Evolutionary conservation across 1,140 invertebrate species (phyloP).

Genomic region (Drosophila tristis): DNA sequence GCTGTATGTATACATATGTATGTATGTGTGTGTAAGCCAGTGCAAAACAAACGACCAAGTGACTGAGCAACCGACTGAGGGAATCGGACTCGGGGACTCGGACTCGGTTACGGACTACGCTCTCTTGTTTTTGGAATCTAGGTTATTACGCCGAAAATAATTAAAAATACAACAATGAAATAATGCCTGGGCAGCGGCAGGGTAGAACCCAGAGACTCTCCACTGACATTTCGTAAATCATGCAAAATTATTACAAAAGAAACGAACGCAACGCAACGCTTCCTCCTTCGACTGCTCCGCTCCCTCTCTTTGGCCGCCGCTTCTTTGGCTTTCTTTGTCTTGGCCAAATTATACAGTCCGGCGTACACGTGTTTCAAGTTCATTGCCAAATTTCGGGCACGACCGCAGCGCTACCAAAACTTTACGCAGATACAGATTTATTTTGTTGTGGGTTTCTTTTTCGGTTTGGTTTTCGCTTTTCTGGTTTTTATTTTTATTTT

Average conservation of each 20-base stretch:
- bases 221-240: conserved; percentile 51
- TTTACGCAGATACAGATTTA: conserved; percentile 23
- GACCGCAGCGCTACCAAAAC: conserved; percentile 9
- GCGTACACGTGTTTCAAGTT: conserved; percentile 77
- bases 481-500: conserved; percentile 14
- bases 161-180: conserved; percentile 62
- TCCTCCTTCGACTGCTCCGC: not conserved
- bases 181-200: conserved; percentile 11
- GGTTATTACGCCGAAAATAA: conserved; percentile 80
- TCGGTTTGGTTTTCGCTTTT: conserved; percentile 57
- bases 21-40: not conserved
- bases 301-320: not conserved
- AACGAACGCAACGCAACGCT: conserved; percentile 3
- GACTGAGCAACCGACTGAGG: conserved; percentile 22
- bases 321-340: conserved; percentile 43
- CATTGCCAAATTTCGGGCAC: conserved; percentile 70
- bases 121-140: conserved; percentile 59
- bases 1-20: too few relatives aligned
- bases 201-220: not conserved
- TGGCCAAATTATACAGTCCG: conserved; percentile 73
- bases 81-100: conserved; percentile 29
- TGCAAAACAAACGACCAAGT: conserved; percentile 21
- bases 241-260: conserved; percentile 65
- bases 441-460: conserved; percentile 40
- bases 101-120: conserved; percentile 56